Percentiles rank a stretch among this genome's conserved stretches.
Evolutionary conservation across 2,888 invertebrate genomes (phyloP).

Genomic region (Theodoxus fluviatilis): DNA sequence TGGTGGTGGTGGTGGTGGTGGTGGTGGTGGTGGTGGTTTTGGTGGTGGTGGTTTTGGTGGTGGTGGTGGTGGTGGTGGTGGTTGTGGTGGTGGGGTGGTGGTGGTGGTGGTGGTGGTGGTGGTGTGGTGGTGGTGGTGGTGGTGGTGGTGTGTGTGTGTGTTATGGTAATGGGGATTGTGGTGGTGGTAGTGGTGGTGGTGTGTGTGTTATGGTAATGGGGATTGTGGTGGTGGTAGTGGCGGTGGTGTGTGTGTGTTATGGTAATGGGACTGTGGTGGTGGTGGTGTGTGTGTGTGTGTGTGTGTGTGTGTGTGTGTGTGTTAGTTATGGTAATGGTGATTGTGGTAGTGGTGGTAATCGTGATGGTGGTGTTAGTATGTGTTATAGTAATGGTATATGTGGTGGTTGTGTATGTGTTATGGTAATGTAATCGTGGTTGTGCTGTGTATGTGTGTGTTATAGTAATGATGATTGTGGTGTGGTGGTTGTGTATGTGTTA

Average conservation of each 20-base stretch:
- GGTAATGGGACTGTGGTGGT: neutral
- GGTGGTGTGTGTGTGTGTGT: neutral
- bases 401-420: too few species aligned
- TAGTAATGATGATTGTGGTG: too few species aligned
- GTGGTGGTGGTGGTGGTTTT: neutral
- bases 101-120: neutral
- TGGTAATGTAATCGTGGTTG: too few species aligned
- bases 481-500: too few species aligned
- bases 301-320: slow-evolving; percentile 28
- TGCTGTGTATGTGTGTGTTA: too few species aligned
- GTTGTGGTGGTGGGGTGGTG: neutral
- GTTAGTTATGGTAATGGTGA: too few species aligned
- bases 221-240: neutral
- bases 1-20: neutral
- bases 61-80: neutral
- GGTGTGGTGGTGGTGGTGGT: neutral
- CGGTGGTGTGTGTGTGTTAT: neutral
- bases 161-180: neutral
- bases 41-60: neutral
- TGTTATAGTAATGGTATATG: too few species aligned
- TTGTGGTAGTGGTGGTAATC: too few species aligned
- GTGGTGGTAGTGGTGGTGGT: neutral
- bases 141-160: slow-evolving; percentile 3
- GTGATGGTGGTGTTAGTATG: too few species aligned
- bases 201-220: too few species aligned